Evolutionary conservation across 1,140 invertebrate species (phyloP), one percentile per base, ranked within the genome.

Genomic region (Maniola jurtina): DNA sequence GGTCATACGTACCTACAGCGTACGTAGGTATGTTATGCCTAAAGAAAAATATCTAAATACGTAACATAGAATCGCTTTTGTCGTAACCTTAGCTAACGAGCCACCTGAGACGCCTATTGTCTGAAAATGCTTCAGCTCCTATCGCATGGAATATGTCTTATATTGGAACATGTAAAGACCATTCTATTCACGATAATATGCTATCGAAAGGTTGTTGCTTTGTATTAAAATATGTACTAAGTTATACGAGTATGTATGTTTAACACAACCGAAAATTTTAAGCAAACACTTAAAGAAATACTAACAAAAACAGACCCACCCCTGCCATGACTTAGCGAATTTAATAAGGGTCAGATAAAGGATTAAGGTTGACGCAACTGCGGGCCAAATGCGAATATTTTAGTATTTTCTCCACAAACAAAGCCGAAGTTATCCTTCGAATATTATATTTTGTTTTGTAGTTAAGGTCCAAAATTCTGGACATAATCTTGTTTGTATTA

Each of bases 301-400:
- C 15, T 14, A 50, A 50, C 5, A 50, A 16, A 50, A 16, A 14
- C 45, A 47, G 8, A 47, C 45, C 45, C 16, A 14, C 14, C 16
- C 48, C 15, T 50, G 14, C 14, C 48, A 50, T 16, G 48, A 50
- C 48, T 50, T 50, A 16, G 48, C 47, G 47, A 50, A 15, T 50
- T 50, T 15, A 50, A 50, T 15, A 50, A 50, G 47, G 47, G 47
- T 50, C 47, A 50, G 14, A 50, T 50, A 50, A 50, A 50, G 47
- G 47, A 50, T 50, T 50, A 50, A 50, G 47, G 47, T 50, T 9
- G 47, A 11, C 40, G 47, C 14, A 9, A 10, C 47, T 7, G 47
- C 14, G 10, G 48, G 48, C 16, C 2, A 50, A 50, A 50, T 16
- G 15, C 48, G 10, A 50, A 50, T 25, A 47, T 50, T 50, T 50